Base-by-base conservation (phyloP, 2,888 invertebrate species). In the Hyppa rectilinea region DNA sequence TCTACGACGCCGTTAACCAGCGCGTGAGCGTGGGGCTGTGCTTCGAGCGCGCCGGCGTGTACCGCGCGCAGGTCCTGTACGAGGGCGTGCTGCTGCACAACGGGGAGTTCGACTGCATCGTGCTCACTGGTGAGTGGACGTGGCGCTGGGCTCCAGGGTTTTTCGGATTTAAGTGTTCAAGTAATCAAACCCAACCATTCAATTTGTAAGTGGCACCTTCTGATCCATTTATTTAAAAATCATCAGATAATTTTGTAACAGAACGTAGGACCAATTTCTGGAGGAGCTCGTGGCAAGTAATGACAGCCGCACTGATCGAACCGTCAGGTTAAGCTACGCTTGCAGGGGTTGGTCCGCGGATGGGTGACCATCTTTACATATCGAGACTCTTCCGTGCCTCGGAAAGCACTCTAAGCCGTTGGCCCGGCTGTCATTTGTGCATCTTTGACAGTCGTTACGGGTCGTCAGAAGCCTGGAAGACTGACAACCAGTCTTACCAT, bases 51-150 rank as follows among this genome's bases (percentile, higher is more conserved):
- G 97, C 98, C 78, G 98, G 98, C 61, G 98, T 98, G 88, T 98
- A 97, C 94, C 97, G 97, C 87, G 98, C 98, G 67, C 97, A 97
- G 23, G 97, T 99, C 62, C 97, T 97, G 86, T 98, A 98, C 89
- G 96, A 97, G 69, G 97, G 97, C 56, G 96, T 97, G 75, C 97
- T 97, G 88, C 94, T 99, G 87, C 98, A 98, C 86, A 98, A 99
- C 89, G 99, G 99, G 38, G 98, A 98, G 92, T 99, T 99, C 88
- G 98, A 98, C 93, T 98, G 99, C 88, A 98, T 99, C 49, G 49
- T 49, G 49, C 49, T 49, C 26, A 49, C 49, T 6, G 49, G 49
- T 49, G 49, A n/a, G 10, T 20, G 43, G 9, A 20, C 43, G 2
- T 20, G 40, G 20, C 20, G 40, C 20, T 20, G 40, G 5, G 40